These are phyloP conservation scores for Ericerus pela DNA, from an alignment of 1,140 invertebrate species.

Conservation along the genomic window DNA sequence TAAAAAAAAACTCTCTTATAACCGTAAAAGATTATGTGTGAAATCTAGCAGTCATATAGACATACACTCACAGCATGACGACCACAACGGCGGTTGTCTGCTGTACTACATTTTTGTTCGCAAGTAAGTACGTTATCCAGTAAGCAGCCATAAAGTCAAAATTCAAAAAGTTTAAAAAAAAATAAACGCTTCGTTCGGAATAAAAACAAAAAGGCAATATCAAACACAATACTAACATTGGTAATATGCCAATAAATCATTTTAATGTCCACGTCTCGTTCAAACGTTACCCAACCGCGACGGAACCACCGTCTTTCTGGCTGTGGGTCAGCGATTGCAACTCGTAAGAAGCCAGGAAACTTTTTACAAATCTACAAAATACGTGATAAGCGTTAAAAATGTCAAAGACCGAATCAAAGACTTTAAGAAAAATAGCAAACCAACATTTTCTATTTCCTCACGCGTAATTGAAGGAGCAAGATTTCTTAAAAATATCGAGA, in stretches of 20 bases:
- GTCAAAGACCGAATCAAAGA: neutral
- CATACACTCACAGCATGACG: too few relatives aligned
- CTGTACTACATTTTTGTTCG: too few relatives aligned
- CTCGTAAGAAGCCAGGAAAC: conserved; percentile 88
- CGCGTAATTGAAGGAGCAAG: conserved; percentile 90
- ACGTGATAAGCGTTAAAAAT: neutral
- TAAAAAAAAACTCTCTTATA: too few relatives aligned
- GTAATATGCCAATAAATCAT: conserved; percentile 99
- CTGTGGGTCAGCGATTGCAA: conserved; percentile 91
- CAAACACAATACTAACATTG: conserved; percentile 74
- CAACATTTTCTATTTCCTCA: conserved; percentile 88
- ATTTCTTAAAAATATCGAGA: conserved; percentile 92
- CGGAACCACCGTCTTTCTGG: conserved; percentile 89
- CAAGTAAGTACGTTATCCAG: too few relatives aligned
- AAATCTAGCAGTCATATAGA: too few relatives aligned
- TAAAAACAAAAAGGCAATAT: too few relatives aligned
- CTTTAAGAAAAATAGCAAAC: conserved; percentile 25
- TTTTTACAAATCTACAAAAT: conserved; percentile 70
- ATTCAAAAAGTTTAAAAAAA: too few relatives aligned
- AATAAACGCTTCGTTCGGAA: too few relatives aligned
- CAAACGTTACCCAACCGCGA: conserved; percentile 96
- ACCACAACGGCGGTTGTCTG: too few relatives aligned
- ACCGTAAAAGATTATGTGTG: too few relatives aligned
- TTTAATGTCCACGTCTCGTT: conserved; percentile 92
- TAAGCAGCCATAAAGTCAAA: too few relatives aligned